phyloP scores from a whole-genome alignment of 2,888 invertebrate genomes.

The Antheraea yamamai region DNA sequence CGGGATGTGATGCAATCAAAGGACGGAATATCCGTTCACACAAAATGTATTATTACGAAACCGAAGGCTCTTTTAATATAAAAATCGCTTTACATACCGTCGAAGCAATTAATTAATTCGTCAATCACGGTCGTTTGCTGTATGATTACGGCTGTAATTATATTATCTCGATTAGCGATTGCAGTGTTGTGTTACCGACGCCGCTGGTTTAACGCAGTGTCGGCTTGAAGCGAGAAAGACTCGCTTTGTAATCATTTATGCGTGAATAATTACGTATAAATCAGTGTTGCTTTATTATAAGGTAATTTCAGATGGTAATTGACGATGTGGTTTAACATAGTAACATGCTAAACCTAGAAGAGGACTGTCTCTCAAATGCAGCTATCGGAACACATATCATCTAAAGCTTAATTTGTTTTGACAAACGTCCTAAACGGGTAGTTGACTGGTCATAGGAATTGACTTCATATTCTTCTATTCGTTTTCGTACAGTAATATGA shows the following conservation, averaged over 20 bases:
- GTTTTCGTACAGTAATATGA: too few relatives aligned
- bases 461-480: too few relatives aligned
- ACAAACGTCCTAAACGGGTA: too few relatives aligned
- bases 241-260: background rate
- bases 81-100: background rate
- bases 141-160: conserved; percentile 27
- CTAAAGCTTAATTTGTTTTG: too few relatives aligned
- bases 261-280: too few relatives aligned
- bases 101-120: conserved; percentile 20
- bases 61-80: background rate
- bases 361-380: too few relatives aligned
- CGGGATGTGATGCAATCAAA: background rate
- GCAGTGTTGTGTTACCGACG: conserved; percentile 16
- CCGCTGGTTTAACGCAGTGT: background rate
- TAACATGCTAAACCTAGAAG: too few relatives aligned
- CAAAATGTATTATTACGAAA: background rate
- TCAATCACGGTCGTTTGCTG: conserved; percentile 28
- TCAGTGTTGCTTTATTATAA: background rate
- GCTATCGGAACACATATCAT: too few relatives aligned
- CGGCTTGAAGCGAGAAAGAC: background rate
- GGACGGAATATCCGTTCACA: background rate
- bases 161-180: conserved; percentile 14
- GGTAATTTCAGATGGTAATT: background rate
- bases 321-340: too few relatives aligned
- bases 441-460: too few relatives aligned